These are phyloP conservation scores for Vesta saturnalis DNA, from an alignment of 2,888 invertebrate genomes.

Conservation along the genomic window DNA sequence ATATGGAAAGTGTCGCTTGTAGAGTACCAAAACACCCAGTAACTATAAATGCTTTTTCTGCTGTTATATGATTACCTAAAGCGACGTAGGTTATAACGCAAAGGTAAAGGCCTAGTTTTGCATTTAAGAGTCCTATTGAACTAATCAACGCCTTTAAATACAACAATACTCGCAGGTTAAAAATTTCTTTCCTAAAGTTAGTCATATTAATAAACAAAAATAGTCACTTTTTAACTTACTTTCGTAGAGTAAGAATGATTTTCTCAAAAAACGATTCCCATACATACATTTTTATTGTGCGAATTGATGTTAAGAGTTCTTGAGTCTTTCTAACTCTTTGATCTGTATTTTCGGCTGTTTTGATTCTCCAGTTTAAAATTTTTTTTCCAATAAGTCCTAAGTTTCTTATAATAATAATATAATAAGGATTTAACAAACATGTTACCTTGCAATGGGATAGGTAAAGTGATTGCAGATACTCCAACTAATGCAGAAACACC, in stretches of 20 bases:
- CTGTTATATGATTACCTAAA: conserved; percentile 75
- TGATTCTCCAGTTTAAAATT: conserved; percentile 73
- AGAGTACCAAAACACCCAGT: conserved; percentile 90
- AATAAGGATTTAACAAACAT: not conserved
- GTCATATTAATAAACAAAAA: not conserved
- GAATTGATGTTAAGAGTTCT: conserved; percentile 84
- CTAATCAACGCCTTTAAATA: conserved; percentile 52
- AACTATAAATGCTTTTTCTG: conserved; percentile 87
- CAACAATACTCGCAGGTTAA: conserved; percentile 60
- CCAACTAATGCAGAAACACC: conserved; percentile 64
- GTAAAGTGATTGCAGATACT: conserved; percentile 61
- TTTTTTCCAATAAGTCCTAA: conserved; percentile 9
- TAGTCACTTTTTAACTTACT: conserved; percentile 65
- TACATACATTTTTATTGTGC: conserved; percentile 90
- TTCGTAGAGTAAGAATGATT: conserved; percentile 75
- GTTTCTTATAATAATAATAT: not conserved
- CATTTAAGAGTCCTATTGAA: conserved; percentile 51
- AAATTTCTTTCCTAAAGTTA: conserved; percentile 64
- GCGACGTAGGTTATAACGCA: conserved; percentile 69
- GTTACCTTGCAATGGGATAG: conserved; percentile 57
- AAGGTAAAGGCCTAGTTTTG: conserved; percentile 56
- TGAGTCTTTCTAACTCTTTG: conserved; percentile 90
- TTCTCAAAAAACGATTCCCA: conserved; percentile 86
- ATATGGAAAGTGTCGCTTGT: conserved; percentile 85
- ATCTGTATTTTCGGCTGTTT: conserved; percentile 88